A percentile compares a stretch with the other conserved stretches of the same genome.
These are phyloP conservation scores for Leptocoma aspasia DNA, from an alignment of 2,113 vertebrate genomes.

Conservation along the genomic window DNA sequence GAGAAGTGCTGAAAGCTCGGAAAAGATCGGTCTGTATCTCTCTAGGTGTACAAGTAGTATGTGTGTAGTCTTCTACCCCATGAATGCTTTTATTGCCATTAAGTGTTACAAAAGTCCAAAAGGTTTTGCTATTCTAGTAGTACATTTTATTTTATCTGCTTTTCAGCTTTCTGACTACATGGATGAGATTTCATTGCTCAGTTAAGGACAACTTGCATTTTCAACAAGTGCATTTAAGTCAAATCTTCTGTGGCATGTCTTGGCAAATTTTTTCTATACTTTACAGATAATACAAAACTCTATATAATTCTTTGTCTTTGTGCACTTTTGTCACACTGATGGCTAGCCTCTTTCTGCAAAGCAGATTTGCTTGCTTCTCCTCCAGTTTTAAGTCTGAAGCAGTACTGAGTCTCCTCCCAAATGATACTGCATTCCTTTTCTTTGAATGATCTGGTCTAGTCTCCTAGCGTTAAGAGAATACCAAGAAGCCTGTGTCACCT, in stretches of 20 bases:
- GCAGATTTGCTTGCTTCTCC: not conserved
- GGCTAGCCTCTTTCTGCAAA: not conserved
- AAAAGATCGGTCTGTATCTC: not conserved
- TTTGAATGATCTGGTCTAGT: not conserved
- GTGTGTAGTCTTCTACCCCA: not conserved
- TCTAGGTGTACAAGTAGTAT: not conserved
- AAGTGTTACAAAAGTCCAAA: not conserved
- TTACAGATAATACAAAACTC: not conserved
- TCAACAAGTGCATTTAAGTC: not conserved
- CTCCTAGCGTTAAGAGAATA: not conserved
- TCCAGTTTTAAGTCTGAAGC: not conserved
- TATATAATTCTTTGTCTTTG: not conserved
- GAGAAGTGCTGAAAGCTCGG: not conserved
- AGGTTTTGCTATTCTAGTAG: not conserved
- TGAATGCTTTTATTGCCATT: not conserved
- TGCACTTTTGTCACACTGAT: not conserved
- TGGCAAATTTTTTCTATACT: not conserved
- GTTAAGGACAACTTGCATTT: not conserved
- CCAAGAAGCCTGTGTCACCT: not conserved
- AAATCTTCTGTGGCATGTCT: not conserved
- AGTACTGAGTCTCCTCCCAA: not conserved
- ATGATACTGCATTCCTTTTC: not conserved
- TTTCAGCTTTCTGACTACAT: not conserved
- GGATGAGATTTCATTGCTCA: not conserved
- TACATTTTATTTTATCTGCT: not conserved